Conservation (phyloP, 2,113 vertebrate species). For the Haliaeetus leucogaster region DNA sequence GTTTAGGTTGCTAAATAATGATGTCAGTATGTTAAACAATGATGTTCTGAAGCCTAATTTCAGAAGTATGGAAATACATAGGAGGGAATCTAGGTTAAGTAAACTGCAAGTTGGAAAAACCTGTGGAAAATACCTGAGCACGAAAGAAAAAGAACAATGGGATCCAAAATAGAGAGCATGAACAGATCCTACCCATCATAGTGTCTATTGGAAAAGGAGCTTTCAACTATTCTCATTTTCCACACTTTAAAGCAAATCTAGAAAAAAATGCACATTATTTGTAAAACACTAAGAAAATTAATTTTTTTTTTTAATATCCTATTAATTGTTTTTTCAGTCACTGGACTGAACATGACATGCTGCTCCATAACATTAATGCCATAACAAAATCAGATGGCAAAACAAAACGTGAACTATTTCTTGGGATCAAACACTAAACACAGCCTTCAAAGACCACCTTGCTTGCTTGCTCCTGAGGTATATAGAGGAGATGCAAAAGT, state of each 20-base stretch:
- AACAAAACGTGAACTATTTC: not conserved
- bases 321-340: not conserved
- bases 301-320: not conserved
- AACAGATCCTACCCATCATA: not conserved
- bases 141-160: not conserved
- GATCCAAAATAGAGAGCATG: not conserved
- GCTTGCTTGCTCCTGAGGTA: not conserved
- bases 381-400: not conserved
- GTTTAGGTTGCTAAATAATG: not conserved
- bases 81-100: not conserved
- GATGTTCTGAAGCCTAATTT: not conserved
- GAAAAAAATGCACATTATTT: accelerated
- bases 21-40: not conserved
- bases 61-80: not conserved
- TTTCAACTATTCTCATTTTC: not conserved
- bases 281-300: not conserved
- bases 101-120: not conserved
- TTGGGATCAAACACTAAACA: not conserved
- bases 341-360: not conserved
- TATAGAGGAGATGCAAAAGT: not conserved
- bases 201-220: not conserved
- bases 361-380: not conserved
- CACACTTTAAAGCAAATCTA: not conserved
- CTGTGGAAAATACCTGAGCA: not conserved
- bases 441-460: not conserved